Evolutionary conservation across 2,113 vertebrate species (phyloP), one percentile per base, ranked within the genome.

Genomic region (Tylochromis polylepis): DNA sequence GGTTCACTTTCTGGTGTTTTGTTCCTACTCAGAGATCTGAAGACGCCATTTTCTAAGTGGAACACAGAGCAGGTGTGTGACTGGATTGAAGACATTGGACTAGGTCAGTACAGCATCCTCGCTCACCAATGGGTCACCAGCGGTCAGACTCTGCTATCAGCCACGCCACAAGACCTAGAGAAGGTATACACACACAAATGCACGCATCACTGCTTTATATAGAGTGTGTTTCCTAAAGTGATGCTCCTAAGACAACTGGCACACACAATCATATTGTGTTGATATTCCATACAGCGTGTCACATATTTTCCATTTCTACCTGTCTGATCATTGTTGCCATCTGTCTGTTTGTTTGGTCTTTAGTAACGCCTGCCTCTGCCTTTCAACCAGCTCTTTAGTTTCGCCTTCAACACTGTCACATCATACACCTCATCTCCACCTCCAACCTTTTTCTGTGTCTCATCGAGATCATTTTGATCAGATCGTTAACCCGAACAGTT

Each of bases 61-160:
- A 97, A 88, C 92, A 96, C 96, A 4, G 98, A 99, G 67, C 97
- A 98, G 85, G 97, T 99, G 51, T 99, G 98, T 65, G 94, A 95
- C 1, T 99, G 99, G 99, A 95, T 99, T 0, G 98, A 99, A 91
- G 98, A 99, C 81, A 97, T 97, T 1, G 99, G 99, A 16, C 95
- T 99, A 0, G 96, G 97, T 46, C 98, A 99, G 93, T 99, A 99
- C 0, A 93, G 96, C 90, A 94, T 97, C 87, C 96, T 97, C 65
- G 97, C 98, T 77, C 95, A 96, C 51, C 97, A 98, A 43, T 99
- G 98, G 98, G 96, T 98, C 91, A 96, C 89, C 4, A 96, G 96
- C 5, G 98, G 98, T 55, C 97, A 99, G 82, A 99, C 97, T 0
- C 94, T 99, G 18, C 90, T 98, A 86, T 97, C 97, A 4, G 98